These are phyloP conservation scores for Mastigias papua DNA, from an alignment of 30 jellyfish, hydroid and myxozoan genomes.

Conservation along the genomic window DNA sequence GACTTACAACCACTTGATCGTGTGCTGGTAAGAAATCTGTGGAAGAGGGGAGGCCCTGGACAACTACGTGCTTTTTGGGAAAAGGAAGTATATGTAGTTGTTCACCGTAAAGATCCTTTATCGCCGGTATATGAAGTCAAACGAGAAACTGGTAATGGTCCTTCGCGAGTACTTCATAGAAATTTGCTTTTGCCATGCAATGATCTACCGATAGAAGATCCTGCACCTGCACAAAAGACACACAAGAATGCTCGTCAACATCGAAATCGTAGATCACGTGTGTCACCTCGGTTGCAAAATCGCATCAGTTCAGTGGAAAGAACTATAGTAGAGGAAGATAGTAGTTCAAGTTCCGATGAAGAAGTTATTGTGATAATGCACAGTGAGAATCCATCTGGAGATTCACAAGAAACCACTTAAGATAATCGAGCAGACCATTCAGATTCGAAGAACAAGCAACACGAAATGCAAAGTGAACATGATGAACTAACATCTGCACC, in stretches of 20 bases:
- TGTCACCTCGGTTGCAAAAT: conserved; percentile 8
- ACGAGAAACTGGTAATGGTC: conserved; percentile 36
- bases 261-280: conserved; percentile 27
- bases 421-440: not conserved
- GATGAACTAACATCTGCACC: conserved; percentile 1
- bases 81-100: conserved; percentile 32
- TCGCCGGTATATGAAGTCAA: conserved; percentile 51
- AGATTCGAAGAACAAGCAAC: not conserved
- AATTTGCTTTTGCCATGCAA: conserved; percentile 47
- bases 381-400: conserved; percentile 1
- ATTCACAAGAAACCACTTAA: not conserved
- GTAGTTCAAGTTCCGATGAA: conserved; percentile 38
- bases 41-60: conserved; percentile 80
- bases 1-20: conserved; percentile 45
- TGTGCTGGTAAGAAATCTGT: conserved; percentile 48
- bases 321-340: not conserved
- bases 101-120: conserved; percentile 17
- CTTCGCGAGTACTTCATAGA: conserved; percentile 38
- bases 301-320: not conserved
- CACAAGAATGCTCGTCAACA: not conserved
- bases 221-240: not conserved
- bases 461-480: not conserved
- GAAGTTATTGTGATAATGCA: conserved; percentile 8
- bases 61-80: conserved; percentile 57
- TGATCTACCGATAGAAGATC: conserved; percentile 8